phyloP scores from a whole-genome alignment of 37 sponge, comb jelly and placozoan genomes.

The Halichondria panicea region DNA sequence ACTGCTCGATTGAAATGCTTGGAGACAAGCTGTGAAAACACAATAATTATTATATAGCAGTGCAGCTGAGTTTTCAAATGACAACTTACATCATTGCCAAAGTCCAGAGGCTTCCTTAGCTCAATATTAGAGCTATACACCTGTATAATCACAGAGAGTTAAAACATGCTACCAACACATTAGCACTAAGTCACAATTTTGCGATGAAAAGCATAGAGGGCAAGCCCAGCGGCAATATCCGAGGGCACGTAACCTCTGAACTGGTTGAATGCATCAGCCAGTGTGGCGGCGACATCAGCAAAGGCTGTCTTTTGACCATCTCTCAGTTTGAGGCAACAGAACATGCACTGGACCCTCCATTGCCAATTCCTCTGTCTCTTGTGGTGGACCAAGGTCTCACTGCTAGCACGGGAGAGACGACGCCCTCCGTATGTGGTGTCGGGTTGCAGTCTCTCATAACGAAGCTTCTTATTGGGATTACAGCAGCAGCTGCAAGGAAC shows the following conservation, averaged over 20 bases:
- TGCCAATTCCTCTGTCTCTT: constrained; percentile 62
- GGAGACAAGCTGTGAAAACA: not conserved
- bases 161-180: too few relatives aligned
- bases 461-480: constrained; percentile 18
- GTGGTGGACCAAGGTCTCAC: constrained; percentile 25
- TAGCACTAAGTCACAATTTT: too few relatives aligned
- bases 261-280: constrained; percentile 37
- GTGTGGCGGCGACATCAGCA: constrained; percentile 39
- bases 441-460: constrained; percentile 23
- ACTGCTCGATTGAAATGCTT: constrained; percentile 29
- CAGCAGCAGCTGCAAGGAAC: constrained; percentile 21
- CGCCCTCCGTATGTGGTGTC: constrained; percentile 18
- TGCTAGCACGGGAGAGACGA: constrained; percentile 37
- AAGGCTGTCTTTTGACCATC: constrained; percentile 22
- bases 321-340: constrained; percentile 25
- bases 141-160: too few relatives aligned
- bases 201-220: constrained; percentile 28
- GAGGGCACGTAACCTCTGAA: constrained; percentile 79
- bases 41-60: too few relatives aligned
- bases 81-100: too few relatives aligned
- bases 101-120: too few relatives aligned
- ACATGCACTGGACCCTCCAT: constrained; percentile 56
- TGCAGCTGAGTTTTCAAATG: too few relatives aligned
- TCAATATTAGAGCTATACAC: too few relatives aligned
- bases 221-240: constrained; percentile 68